phyloP scores from a whole-genome alignment of 1,140 invertebrate genomes.

The Heliconius congener region DNA sequence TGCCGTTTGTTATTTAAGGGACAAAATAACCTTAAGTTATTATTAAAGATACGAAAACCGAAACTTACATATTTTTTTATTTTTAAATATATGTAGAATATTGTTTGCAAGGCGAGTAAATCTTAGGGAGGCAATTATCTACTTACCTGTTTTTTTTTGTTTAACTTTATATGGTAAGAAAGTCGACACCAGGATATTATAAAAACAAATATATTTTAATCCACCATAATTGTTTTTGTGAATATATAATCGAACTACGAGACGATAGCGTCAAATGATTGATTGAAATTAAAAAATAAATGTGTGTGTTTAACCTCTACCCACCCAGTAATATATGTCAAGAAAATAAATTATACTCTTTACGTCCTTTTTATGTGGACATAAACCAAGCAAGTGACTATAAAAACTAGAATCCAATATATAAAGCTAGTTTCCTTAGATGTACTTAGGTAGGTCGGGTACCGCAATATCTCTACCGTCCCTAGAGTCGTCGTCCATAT shows the following conservation, averaged over 20 bases:
- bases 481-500: background rate
- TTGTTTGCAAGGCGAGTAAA: background rate
- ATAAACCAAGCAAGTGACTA: conserved; percentile 25
- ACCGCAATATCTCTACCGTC: conserved; percentile 7
- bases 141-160: too few species aligned
- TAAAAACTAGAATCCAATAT: conserved; percentile 29
- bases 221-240: too few species aligned
- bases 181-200: background rate
- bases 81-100: background rate
- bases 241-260: background rate
- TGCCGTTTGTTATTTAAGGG: background rate
- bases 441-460: background rate
- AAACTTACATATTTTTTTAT: too few species aligned
- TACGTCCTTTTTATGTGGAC: conserved; percentile 31
- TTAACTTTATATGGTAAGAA: too few species aligned
- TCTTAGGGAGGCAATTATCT: too few species aligned
- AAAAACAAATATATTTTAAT: background rate
- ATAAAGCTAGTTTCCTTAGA: conserved; percentile 4
- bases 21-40: background rate
- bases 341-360: conserved; percentile 29
- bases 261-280: background rate
- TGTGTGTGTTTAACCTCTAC: background rate
- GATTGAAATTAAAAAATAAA: background rate
- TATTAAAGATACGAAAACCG: too few species aligned
- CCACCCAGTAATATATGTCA: background rate